phyloP scores from a whole-genome alignment of 2,888 invertebrate species.

The Rotaria magnacalcarata region DNA sequence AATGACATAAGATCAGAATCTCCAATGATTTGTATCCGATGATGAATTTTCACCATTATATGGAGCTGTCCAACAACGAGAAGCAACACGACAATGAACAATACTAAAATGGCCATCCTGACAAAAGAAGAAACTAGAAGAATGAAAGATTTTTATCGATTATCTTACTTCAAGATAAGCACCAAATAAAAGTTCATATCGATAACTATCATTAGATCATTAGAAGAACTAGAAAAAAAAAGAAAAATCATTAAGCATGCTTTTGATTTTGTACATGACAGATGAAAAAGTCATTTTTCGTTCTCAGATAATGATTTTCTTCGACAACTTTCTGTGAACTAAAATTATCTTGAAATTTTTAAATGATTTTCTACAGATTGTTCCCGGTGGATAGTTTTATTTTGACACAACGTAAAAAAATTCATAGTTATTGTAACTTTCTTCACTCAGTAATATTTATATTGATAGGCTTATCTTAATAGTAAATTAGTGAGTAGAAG shows the following conservation, averaged over 20 bases:
- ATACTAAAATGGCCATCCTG: slow-evolving; percentile 77
- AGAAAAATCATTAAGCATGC: neutral
- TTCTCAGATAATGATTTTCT: no score
- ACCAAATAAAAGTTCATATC: slow-evolving; percentile 39
- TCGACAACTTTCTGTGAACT: no score
- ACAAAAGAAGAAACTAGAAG: slow-evolving; percentile 63
- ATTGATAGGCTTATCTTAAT: no score
- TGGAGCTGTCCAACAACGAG: slow-evolving; percentile 72
- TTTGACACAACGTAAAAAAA: no score
- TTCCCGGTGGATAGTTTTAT: no score
- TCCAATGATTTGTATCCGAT: slow-evolving; percentile 49
- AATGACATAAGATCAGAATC: slow-evolving; percentile 50
- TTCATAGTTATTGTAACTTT: no score
- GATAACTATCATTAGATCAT: slow-evolving; percentile 36
- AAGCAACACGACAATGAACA: slow-evolving; percentile 70
- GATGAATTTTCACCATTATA: slow-evolving; percentile 68
- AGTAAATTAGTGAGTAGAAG: no score
- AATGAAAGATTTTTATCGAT: neutral
- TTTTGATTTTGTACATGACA: no score
- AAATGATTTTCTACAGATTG: no score
- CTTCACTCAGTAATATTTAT: no score
- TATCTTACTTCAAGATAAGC: slow-evolving; percentile 49
- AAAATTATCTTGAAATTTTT: no score
- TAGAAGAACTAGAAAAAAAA: neutral
- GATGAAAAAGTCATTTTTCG: no score